Conservation (phyloP, 2,797 vertebrate genomes). For the Onychomys torridus region DNA sequence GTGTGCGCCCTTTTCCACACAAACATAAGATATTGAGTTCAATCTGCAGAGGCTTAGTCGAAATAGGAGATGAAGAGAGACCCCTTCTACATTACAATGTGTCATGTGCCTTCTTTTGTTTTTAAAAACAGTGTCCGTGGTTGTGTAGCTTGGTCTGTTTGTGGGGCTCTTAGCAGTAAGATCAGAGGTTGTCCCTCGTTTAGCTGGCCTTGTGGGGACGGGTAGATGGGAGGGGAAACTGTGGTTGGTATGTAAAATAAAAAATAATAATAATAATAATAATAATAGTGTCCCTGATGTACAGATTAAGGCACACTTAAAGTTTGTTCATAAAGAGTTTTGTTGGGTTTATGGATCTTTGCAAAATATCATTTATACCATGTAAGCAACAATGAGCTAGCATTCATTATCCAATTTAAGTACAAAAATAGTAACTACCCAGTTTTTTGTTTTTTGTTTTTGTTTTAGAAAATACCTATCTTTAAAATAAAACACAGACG, state of each 20-base stretch:
- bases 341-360: constrained; percentile 1
- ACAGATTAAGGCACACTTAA: background rate
- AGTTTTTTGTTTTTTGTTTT: background rate
- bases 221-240: background rate
- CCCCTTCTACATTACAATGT: background rate
- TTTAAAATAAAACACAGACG: background rate
- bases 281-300: background rate
- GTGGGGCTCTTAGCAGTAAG: background rate
- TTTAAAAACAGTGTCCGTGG: background rate
- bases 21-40: background rate
- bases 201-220: background rate
- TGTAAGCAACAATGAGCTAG: background rate
- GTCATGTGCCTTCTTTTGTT: background rate
- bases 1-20: background rate
- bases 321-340: background rate
- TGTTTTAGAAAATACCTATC: background rate
- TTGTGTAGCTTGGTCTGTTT: background rate
- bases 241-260: background rate
- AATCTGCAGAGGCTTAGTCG: background rate
- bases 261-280: background rate
- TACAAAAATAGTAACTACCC: background rate
- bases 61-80: background rate
- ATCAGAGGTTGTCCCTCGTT: background rate
- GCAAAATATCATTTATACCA: background rate
- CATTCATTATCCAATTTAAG: constrained; percentile 18